Conservation (phyloP, 2,113 vertebrate species). For the Catharus fuscescens region DNA sequence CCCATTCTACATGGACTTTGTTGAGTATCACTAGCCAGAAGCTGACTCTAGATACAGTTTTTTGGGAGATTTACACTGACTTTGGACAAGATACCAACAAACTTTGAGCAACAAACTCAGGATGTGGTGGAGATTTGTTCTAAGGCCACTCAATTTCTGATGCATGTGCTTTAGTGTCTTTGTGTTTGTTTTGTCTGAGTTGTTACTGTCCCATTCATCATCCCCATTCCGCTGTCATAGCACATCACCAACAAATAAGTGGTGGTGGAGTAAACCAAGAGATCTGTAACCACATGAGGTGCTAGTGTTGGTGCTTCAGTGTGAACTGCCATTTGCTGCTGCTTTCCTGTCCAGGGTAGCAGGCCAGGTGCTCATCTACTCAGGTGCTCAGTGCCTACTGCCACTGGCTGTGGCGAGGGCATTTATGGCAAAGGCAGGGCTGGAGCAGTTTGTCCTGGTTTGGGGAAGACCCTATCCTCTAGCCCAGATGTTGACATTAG, state of each 20-base stretch:
- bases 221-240: background rate
- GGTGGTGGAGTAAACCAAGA: background rate
- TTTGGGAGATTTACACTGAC: background rate
- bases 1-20: background rate
- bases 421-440: background rate
- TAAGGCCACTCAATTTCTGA: background rate
- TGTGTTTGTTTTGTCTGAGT: fast-evolving
- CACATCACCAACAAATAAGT: background rate
- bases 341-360: background rate
- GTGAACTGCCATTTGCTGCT: background rate
- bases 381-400: background rate
- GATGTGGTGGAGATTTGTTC: background rate
- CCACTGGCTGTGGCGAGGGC: fast-evolving
- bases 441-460: background rate
- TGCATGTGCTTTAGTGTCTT: fast-evolving
- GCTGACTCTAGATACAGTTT: background rate
- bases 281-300: background rate
- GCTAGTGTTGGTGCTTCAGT: background rate
- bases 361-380: background rate
- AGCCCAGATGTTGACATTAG: background rate
- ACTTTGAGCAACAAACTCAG: background rate
- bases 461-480: background rate
- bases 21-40: background rate
- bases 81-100: background rate
- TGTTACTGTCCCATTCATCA: background rate